Base-by-base conservation (phyloP, 2,888 invertebrate genomes). In the Cheilosia scutellata region DNA sequence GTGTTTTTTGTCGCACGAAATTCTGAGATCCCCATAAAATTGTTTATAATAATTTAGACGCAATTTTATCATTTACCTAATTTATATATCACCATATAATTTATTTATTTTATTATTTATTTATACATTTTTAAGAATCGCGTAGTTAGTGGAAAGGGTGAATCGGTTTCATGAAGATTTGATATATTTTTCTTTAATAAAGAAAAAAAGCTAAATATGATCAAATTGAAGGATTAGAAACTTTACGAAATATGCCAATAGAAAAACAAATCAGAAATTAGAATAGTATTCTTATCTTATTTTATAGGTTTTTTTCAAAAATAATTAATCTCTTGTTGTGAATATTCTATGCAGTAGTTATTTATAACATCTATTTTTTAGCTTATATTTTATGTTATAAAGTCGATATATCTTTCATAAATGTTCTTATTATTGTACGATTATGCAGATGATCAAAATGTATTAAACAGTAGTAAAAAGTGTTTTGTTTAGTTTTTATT, bases 181-280 rank as follows among this genome's bases (percentile, higher is more conserved):
- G n/a, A 33, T 31, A 6, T 4, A 9, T 65, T 47, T 53, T 53
- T 37, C 29, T 27, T 31, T 20, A 55, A 44, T 5, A 55, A 58
- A 75, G 53, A 84, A 65, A 62, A 33, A 62, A 62, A 68, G 63
- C 57, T 76, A 4, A 72, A 63, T 86, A 80, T 86, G 86, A 80
- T 84, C 75, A 79, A 79, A 76, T 80, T 80, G 76, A 71, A 77
- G 77, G 71, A 72, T 37, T 82, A 77, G 76, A 68, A 75, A 37
- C 58, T 57, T 49, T 27, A 5, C 53, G 6, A 33, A 63, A n/a
- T 65, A 44, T 60, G 40, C 66, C 63, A 53, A 16, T 58, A 53
- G 60, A 37, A 25, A 62, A 47, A 44, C 40, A 40, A 40, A 47
- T 9, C n/a, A 63, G 25, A n/a, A 27, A 20, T 20, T 2, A 20